Evolutionary conservation across 2,888 invertebrate species (phyloP), one percentile per base, ranked within the genome.

Genomic region (Campoletis raptor): DNA sequence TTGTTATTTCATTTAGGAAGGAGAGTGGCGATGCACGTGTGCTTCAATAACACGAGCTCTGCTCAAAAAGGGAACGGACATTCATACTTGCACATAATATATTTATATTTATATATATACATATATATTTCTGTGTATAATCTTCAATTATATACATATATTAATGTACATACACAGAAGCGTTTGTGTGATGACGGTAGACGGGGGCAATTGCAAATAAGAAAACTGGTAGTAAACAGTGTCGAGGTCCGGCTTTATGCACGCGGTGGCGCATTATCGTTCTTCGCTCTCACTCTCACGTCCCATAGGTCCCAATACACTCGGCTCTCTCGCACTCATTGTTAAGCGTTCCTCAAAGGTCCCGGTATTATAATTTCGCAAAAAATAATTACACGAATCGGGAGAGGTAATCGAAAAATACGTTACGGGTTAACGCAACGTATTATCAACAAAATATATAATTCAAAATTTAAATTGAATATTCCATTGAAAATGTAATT

Each of bases 211-310:
- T 78, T 77, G 84, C 81, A 81, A 86, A 81, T 84, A 76, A 85
- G 84, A 86, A 86, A 86, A 85, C 37, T 86, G 81, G 66, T 67
- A 80, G 84, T 73, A 73, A 81, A 80, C 76, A 72, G 83, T 73
- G 81, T 84, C 85, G 72, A 84, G 79, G 78, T 85, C 76, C 76
- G 54, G 61, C 72, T 57, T 61, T 54, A 73, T 64, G 57, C 67
- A 76, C 70, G 37, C 70, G 52, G 74, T 24, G 57, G 52, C 45
- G 78, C 79, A 84, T 84, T 84, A 80, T 73, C 73, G 66, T 67
- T 48, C 40, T 66, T 57, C 72, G 48, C 72, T 77, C 69, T 76
- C 69, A 12, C 52, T 30, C 36, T 24, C 45, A 30, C 30, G 12
- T 30, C 37, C n/a, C 24, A 64, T 18, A n/a, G 69, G 8, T 64